phyloP scores from a whole-genome alignment of 2,888 invertebrate genomes.

The Argyresthia albistria region DNA sequence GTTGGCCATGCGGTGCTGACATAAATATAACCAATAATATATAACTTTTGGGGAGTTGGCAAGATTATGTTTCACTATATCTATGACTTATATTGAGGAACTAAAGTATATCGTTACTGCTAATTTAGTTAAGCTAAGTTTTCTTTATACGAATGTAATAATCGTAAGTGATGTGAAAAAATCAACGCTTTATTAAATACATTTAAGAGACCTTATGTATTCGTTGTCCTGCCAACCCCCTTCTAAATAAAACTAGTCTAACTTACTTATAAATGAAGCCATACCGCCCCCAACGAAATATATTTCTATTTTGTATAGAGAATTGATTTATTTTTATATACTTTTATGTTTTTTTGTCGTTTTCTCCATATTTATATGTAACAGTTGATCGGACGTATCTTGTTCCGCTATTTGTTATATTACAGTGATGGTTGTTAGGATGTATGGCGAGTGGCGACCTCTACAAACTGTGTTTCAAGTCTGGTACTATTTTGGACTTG shows the following conservation, averaged over 20 bases:
- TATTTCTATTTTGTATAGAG: constrained; percentile 33
- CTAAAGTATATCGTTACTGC: neutral
- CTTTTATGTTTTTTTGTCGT: constrained; percentile 34
- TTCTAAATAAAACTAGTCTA: constrained; percentile 29
- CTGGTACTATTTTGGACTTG: too few species aligned
- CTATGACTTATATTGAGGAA: constrained; percentile 4
- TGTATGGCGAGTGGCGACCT: too few species aligned
- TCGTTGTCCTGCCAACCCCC: neutral
- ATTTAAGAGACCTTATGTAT: neutral
- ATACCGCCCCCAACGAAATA: constrained; percentile 40
- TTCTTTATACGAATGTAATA: too few species aligned
- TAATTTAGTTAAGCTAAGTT: neutral
- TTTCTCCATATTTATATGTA: constrained; percentile 31
- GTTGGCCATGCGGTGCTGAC: neutral
- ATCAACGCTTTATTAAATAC: neutral
- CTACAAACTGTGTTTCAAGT: too few species aligned
- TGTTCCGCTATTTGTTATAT: constrained; percentile 33
- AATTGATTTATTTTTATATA: constrained; percentile 43
- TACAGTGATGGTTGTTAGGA: neutral
- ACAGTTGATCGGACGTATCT: constrained; percentile 60
- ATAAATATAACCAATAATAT: neutral
- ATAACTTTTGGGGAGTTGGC: neutral
- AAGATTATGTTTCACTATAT: neutral
- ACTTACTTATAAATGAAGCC: constrained; percentile 15
- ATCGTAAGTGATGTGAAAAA: neutral